Evolutionary conservation across 30 jellyfish, hydroid and myxozoan species (phyloP), one percentile per base, ranked within the genome.

Genomic region (Cassiopea andromeda): DNA sequence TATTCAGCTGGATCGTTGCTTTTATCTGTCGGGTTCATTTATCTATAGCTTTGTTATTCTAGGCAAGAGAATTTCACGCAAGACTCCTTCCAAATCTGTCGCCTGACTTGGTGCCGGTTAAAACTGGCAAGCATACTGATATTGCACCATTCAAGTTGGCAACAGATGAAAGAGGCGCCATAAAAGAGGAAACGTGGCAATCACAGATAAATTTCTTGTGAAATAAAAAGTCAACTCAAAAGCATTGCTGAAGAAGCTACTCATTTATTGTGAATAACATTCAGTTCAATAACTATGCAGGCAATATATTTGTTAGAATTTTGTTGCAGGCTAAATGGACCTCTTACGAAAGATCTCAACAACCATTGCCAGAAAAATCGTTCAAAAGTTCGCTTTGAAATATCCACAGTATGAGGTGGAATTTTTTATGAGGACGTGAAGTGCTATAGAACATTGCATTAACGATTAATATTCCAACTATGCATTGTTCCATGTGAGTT

Each of bases 11-110:
- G 70, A 83, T 18, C 15, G 18, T 81, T 6, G 58, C n/a, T 66
- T 69, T 82, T 27, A 27, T 27, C 38, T 27, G 38, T 27, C 38
- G 38, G 38, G 38, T 27, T 27, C 38, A 82, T 4, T 44, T 69
- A 6, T 48, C 50, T 82, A 48, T 61, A 9, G 38, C 38, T 27
- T 58, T 79, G 48, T 27, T 16, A 77, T 76, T 59, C 2, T 81
- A 85, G 97, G 97, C 97, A 73, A 82, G 99, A 71, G 94, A 90
- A 69, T 95, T 95, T 84, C 98, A 91, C 69, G 99, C 99, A 14
- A 85, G 94, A 48, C 99, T 98, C 0, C 94, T 95, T 0, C 99
- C 99, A 48, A 73, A 86, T 48, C 82, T 95, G 18, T 94, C 98
- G 10, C 98, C 98, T 5, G 98, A 94, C 59, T 67, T 66, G 44